These are phyloP conservation scores for Bombus pyrosoma DNA, from an alignment of 1,140 invertebrate species.

Conservation along the genomic window DNA sequence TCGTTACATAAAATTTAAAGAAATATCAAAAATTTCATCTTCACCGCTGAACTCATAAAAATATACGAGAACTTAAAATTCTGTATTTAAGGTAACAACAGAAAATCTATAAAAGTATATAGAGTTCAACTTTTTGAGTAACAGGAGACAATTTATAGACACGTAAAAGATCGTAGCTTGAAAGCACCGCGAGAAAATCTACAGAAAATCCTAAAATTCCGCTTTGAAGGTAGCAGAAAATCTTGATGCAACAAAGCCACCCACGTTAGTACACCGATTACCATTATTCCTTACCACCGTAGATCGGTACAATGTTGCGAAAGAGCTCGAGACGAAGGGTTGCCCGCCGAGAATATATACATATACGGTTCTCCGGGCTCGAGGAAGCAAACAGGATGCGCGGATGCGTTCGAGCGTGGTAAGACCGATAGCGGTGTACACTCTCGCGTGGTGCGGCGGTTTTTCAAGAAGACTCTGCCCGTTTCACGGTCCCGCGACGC, in stretches of 20 bases:
- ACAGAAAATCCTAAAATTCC: neutral
- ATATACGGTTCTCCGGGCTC: neutral
- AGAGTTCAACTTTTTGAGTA: no score
- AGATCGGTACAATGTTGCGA: neutral
- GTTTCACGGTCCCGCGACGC: slow-evolving; percentile 71
- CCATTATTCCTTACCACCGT: neutral
- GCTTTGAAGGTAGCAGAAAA: neutral
- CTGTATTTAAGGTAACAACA: neutral
- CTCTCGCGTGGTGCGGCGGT: slow-evolving; percentile 45
- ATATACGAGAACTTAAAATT: neutral
- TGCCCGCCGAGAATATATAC: neutral
- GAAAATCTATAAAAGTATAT: neutral
- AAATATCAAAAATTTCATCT: neutral
- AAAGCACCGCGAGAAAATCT: neutral
- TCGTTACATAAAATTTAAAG: neutral
- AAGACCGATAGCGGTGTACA: slow-evolving; percentile 67
- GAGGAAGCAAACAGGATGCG: slow-evolving; percentile 57
- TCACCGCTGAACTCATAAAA: neutral
- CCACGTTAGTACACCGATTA: no score
- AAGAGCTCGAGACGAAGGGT: neutral
- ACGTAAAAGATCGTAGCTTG: neutral
- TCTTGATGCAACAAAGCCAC: neutral
- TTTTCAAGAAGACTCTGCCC: slow-evolving; percentile 59
- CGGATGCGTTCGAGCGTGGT: slow-evolving; percentile 65
- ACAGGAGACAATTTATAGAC: neutral